phyloP scores from a whole-genome alignment of 1,140 invertebrate species.

The Bombus sibiricus region DNA sequence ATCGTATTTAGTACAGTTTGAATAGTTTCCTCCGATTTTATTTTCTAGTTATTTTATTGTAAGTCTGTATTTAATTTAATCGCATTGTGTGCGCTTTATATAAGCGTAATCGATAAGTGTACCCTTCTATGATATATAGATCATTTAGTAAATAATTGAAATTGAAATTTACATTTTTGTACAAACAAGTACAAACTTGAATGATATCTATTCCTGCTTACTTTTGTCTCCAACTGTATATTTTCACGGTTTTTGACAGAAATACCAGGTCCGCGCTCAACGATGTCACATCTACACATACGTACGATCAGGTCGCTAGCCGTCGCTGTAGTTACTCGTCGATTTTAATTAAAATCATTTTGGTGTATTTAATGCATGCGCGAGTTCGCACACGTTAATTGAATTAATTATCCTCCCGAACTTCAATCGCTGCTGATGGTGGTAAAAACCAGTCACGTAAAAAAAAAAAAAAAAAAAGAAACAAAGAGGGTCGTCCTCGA shows the following conservation, averaged over 20 bases:
- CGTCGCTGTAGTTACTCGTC: constrained; percentile 41
- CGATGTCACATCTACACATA: background rate
- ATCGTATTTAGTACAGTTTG: too few relatives aligned
- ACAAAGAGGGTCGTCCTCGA: background rate
- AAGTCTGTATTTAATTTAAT: too few relatives aligned
- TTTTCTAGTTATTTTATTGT: too few relatives aligned
- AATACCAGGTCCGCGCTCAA: background rate
- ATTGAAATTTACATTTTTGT: too few relatives aligned
- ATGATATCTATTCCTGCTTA: too few relatives aligned
- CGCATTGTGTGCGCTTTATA: too few relatives aligned
- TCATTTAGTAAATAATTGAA: too few relatives aligned
- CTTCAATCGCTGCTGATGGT: constrained; percentile 54
- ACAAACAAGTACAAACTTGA: too few relatives aligned
- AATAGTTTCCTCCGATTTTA: too few relatives aligned
- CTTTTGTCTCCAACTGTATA: background rate
- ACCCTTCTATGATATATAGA: too few relatives aligned
- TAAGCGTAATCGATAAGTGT: too few relatives aligned
- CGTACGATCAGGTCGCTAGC: constrained; percentile 6
- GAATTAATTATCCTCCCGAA: constrained; percentile 73
- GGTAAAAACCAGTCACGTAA: background rate
- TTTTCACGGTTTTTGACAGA: background rate
- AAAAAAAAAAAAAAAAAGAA: constrained; percentile 40
- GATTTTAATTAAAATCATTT: constrained; percentile 71
- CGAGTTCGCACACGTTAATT: constrained; percentile 60
- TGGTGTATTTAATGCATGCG: constrained; percentile 64